Evolutionary conservation across 2,888 invertebrate species (phyloP).

Genomic region (Rhyacophila evoluta): DNA sequence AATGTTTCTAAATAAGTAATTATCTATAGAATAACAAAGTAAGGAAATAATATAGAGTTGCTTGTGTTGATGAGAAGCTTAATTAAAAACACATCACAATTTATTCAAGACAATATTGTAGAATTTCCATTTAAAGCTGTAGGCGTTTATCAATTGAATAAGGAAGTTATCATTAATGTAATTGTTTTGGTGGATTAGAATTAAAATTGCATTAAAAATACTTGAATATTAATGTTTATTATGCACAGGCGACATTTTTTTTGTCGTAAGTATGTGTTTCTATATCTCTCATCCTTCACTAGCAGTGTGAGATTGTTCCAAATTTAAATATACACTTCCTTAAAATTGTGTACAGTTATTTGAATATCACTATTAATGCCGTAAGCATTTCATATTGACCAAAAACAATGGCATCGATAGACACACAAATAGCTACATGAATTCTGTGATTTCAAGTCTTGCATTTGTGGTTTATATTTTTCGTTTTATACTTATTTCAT

Average conservation of each 20-base stretch:
- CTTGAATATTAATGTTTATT: neutral
- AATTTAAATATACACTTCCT: too few species aligned
- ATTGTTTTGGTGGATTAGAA: neutral
- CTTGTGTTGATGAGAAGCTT: neutral
- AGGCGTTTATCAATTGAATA: neutral
- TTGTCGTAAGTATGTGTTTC: too few species aligned
- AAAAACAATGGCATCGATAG: too few species aligned
- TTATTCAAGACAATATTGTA: slow-evolving; percentile 24
- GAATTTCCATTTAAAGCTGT: slow-evolving; percentile 17
- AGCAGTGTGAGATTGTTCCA: too few species aligned
- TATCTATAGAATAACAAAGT: neutral
- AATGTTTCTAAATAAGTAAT: neutral
- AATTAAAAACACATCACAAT: neutral
- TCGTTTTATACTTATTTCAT: too few species aligned
- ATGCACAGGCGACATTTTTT: neutral
- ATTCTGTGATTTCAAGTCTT: too few species aligned
- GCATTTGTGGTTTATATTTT: too few species aligned
- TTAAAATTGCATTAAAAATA: slow-evolving; percentile 23
- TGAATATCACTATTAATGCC: too few species aligned
- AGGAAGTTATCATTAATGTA: neutral
- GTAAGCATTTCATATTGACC: too few species aligned
- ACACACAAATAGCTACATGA: too few species aligned
- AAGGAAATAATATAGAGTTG: neutral
- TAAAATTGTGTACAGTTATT: too few species aligned
- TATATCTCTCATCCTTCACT: too few species aligned